Percentiles rank a stretch among this genome's conserved stretches.
Evolutionary conservation across 2,797 vertebrate species (phyloP).

Genomic region (Coracias cyanogaster): DNA sequence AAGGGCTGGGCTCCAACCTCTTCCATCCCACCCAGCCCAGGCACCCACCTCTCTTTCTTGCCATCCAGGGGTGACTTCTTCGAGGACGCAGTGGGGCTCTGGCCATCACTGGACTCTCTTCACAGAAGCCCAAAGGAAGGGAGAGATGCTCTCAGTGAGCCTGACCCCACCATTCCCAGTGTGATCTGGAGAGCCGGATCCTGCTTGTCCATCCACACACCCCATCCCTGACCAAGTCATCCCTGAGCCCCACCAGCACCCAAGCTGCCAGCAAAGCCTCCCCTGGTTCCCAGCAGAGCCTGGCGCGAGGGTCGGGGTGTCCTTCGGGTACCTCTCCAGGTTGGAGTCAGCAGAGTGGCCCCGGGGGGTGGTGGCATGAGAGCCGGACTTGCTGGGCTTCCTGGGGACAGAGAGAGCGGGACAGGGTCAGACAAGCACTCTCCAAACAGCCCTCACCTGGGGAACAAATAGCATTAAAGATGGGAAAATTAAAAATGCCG

Average conservation of each 20-base stretch:
- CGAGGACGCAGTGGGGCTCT: not conserved
- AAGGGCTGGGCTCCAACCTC: not conserved
- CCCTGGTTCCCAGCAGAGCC: not conserved
- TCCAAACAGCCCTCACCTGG: not conserved
- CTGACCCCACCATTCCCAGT: not conserved
- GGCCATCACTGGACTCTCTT: not conserved
- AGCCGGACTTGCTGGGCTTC: constrained; percentile 25
- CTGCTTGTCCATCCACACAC: not conserved
- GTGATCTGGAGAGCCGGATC: not conserved
- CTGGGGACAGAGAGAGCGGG: not conserved
- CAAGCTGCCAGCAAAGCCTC: not conserved
- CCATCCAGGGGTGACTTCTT: constrained; percentile 29
- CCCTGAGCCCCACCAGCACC: not conserved
- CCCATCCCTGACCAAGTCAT: not conserved
- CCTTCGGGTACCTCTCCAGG: not conserved
- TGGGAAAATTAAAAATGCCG: not conserved
- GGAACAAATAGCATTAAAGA: not conserved
- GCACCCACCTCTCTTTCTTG: constrained; percentile 66
- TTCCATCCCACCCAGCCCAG: not conserved
- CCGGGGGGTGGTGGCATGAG: not conserved
- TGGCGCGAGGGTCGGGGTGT: accelerated
- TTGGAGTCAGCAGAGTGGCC: not conserved
- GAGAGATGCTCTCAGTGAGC: not conserved
- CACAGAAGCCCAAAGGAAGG: not conserved
- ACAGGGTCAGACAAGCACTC: not conserved